Percentiles rank a stretch among this genome's conserved stretches.
phyloP scores from a whole-genome alignment of 1,140 invertebrate genomes.

The Bombus waltoni region DNA sequence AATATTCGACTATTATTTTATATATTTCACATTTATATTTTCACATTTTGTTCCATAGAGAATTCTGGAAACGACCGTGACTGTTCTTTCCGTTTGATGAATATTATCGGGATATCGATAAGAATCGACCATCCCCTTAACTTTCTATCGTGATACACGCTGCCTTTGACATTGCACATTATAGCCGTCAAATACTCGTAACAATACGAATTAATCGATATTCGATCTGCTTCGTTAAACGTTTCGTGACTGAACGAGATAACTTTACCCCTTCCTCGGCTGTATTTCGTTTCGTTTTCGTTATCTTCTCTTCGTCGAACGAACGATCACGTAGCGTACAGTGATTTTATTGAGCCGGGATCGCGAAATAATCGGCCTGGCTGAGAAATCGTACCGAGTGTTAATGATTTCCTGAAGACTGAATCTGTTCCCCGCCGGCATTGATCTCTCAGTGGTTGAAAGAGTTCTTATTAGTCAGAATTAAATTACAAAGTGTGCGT shows the following conservation, averaged over 20 bases:
- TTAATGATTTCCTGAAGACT: background rate
- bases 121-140: too few relatives aligned
- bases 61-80: too few relatives aligned
- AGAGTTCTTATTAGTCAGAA: background rate
- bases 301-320: background rate
- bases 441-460: background rate
- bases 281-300: background rate
- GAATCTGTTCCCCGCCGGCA: background rate
- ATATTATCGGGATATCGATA: too few relatives aligned
- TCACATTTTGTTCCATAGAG: too few relatives aligned
- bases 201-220: background rate
- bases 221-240: background rate
- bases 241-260: background rate
- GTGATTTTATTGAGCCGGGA: background rate
- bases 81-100: too few relatives aligned
- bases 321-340: background rate
- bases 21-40: too few relatives aligned
- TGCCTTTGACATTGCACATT: background rate
- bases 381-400: background rate
- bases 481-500: background rate
- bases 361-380: too few relatives aligned
- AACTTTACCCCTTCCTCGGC: background rate
- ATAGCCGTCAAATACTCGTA: background rate
- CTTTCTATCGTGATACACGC: too few relatives aligned
- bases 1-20: too few relatives aligned